Conservation (phyloP, 2,113 vertebrate species). For the Ginglymostoma cirratum region DNA sequence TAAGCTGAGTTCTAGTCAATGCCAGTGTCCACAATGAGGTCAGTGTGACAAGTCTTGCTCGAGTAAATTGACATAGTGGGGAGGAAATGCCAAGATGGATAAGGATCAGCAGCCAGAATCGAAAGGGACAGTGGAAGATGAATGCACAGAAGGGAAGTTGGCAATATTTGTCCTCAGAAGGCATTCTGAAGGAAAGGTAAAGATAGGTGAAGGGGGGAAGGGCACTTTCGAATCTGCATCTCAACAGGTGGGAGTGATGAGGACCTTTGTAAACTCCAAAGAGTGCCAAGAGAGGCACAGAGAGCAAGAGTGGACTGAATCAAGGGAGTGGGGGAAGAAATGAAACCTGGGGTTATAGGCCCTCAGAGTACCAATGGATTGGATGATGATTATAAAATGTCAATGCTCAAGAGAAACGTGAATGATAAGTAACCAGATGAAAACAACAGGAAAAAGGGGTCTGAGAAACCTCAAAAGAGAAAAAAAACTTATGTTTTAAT, state of each 20-base stretch:
- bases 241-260: not conserved
- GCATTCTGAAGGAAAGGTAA: not conserved
- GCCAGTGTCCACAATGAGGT: not conserved
- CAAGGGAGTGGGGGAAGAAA: not conserved
- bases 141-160: not conserved
- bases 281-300: not conserved
- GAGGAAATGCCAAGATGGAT: not conserved
- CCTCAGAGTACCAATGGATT: not conserved
- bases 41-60: not conserved
- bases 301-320: not conserved
- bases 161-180: not conserved
- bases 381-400: not conserved
- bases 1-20: not conserved
- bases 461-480: not conserved
- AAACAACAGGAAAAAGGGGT: not conserved
- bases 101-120: not conserved
- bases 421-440: not conserved
- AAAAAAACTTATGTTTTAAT: not conserved
- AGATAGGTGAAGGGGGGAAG: not conserved
- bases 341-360: not conserved
- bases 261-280: not conserved
- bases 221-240: not conserved
- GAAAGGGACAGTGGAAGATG: not conserved
- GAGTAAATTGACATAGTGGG: not conserved
- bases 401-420: not conserved